Evolutionary conservation across 2,113 vertebrate genomes (phyloP).

Genomic region (Callorhinus ursinus): DNA sequence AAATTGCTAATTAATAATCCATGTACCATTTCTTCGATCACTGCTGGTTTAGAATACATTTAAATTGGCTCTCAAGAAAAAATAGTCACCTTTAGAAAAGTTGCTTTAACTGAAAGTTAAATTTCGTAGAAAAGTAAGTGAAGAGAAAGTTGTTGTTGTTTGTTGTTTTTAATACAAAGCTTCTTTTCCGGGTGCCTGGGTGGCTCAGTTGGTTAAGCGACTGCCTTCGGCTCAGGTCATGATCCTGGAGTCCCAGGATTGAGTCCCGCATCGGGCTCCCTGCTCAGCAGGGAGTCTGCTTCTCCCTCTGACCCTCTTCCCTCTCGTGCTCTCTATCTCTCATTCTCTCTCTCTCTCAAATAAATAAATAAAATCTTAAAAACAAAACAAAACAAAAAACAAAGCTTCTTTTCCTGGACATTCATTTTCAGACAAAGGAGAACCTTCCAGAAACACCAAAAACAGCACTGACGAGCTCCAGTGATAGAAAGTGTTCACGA

Average conservation of each 20-base stretch:
- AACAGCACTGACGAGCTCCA: background rate
- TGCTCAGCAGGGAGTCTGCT: too few relatives aligned
- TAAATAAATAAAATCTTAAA: too few relatives aligned
- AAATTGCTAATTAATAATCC: background rate
- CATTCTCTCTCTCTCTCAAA: too few relatives aligned
- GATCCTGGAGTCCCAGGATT: too few relatives aligned
- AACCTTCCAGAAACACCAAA: slow-evolving; percentile 42
- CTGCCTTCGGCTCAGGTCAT: too few relatives aligned
- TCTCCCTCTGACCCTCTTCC: too few relatives aligned
- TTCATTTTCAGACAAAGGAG: slow-evolving; percentile 19
- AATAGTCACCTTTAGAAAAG: background rate
- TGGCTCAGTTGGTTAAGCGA: too few relatives aligned
- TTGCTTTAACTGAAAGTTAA: slow-evolving; percentile 32
- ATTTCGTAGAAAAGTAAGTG: slow-evolving; percentile 5
- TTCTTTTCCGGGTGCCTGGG: background rate
- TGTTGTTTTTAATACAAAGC: background rate
- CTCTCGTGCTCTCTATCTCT: too few relatives aligned
- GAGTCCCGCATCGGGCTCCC: too few relatives aligned
- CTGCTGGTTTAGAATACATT: background rate
- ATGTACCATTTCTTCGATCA: background rate
- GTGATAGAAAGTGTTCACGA: background rate
- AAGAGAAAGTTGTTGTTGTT: background rate
- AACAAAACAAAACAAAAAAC: too few relatives aligned
- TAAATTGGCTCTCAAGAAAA: background rate
- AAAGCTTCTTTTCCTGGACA: background rate